Conservation (phyloP, 2,888 invertebrate genomes). For the Hypselothyrea guttata region DNA sequence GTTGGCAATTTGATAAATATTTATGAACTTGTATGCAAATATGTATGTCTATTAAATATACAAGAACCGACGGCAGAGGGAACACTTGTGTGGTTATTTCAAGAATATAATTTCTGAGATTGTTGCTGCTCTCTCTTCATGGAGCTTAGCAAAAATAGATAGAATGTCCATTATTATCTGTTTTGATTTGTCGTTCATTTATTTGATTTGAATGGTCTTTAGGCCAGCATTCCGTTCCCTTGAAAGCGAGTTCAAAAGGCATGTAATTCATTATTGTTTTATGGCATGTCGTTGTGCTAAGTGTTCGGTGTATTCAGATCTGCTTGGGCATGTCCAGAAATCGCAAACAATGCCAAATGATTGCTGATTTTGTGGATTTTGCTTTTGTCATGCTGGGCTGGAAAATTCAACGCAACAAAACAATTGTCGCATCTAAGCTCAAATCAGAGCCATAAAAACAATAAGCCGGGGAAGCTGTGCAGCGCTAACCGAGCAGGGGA, state of each 20-base stretch:
- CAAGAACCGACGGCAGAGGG: too few species aligned
- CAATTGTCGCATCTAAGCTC: slow-evolving; percentile 34
- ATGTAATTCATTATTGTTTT: slow-evolving; percentile 6
- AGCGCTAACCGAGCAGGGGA: too few species aligned
- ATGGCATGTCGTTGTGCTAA: slow-evolving; percentile 2
- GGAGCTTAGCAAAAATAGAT: too few species aligned
- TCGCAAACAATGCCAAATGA: slow-evolving; percentile 7
- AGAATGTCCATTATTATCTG: too few species aligned
- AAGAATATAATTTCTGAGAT: too few species aligned
- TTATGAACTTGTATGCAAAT: background rate
- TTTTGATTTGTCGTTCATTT: too few species aligned
- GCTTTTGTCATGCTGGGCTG: slow-evolving; percentile 19
- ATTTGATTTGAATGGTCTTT: background rate
- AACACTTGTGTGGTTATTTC: too few species aligned
- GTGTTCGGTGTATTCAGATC: background rate
- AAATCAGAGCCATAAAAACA: slow-evolving; percentile 28
- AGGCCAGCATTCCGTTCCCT: too few species aligned
- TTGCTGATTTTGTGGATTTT: slow-evolving; percentile 20
- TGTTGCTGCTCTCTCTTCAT: too few species aligned
- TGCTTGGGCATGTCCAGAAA: background rate
- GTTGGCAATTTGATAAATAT: too few species aligned
- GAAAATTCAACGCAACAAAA: slow-evolving; percentile 7
- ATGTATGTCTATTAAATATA: too few species aligned
- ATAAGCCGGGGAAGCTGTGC: slow-evolving; percentile 14
- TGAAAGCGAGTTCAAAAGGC: too few species aligned